These are phyloP conservation scores for Callyntrura guangdongensis DNA, from an alignment of 2,888 invertebrate species.

Conservation along the genomic window DNA sequence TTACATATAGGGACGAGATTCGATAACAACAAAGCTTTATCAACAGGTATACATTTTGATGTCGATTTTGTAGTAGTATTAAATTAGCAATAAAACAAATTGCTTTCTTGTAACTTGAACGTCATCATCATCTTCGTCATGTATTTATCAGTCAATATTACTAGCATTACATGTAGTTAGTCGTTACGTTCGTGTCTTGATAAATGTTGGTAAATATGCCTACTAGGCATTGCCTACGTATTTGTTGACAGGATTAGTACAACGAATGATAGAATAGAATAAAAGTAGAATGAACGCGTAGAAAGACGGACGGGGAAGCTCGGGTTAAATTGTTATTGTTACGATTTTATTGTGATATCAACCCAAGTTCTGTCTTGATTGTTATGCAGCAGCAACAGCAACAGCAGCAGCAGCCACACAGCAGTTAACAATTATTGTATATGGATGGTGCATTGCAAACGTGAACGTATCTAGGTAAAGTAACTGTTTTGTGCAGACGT, in stretches of 20 bases:
- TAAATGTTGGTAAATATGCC: background rate
- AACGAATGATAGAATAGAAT: background rate
- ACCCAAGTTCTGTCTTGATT: conserved; percentile 12
- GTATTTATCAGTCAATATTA: background rate
- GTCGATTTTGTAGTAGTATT: background rate
- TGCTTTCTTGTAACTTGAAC: conserved; percentile 38
- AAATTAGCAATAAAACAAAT: conserved; percentile 46
- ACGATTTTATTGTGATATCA: conserved; percentile 37
- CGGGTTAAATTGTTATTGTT: conserved; percentile 52
- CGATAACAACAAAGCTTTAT: background rate
- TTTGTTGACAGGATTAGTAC: background rate
- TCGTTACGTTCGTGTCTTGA: background rate
- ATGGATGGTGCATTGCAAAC: background rate
- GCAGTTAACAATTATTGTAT: background rate
- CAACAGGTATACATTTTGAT: background rate
- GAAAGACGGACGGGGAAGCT: conserved; percentile 45
- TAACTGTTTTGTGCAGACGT: conserved; percentile 69
- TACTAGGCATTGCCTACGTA: too few species aligned
- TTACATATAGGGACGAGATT: background rate
- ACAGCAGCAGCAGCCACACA: conserved; percentile 31
- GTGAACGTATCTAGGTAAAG: conserved; percentile 64
- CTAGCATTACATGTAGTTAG: too few species aligned
- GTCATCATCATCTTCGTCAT: conserved; percentile 7
- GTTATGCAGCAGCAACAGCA: conserved; percentile 36
- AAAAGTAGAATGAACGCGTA: background rate